Evolutionary conservation across 2,113 vertebrate species (phyloP), one percentile per base, ranked within the genome.

Genomic region (Cochlearius cochlearius): DNA sequence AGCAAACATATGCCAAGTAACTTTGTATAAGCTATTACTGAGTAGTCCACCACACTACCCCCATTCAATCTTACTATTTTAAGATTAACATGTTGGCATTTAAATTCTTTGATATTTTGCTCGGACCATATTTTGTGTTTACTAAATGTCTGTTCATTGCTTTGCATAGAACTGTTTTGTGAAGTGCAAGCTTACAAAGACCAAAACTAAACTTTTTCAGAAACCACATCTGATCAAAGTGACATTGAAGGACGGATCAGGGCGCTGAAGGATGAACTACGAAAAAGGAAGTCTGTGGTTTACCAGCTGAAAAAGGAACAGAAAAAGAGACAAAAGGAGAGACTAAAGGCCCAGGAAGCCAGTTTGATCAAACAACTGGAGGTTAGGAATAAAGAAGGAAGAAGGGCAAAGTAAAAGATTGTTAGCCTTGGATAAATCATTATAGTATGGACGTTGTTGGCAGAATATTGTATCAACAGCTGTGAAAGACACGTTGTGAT

Each of bases 231-330:
- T 92, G 99, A 99, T 97, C 99, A 99, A 97, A 99, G 99, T 91
- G 99, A 99, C 92, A 99, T 99, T 25, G 99, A 99, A 98, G 98
- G 98, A 88, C 99, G 99, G 62, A 99, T 99, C 96, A 98, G 98
- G 73, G 99, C 99, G 75, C 97, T 99, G 78, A 99, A 99, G 96
- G 99, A 99, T 85, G 99, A 99, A 72, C 98, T 99, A 21, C 97
- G 98, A 47, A 99, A 99, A 78, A 98, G 99, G 66, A 99, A 99
- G 92, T 98, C 98, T 30, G 98, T 99, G 92, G 99, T 99, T 88
- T 98, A 98, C 87, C 99, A 99, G 92, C 96, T 99, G 94, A 99
- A 99, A 96, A 99, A 99, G 95, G 99, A 99, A 91, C 99, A 99
- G 97, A 99, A 98, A 45, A 99, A 99, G 96, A 98, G 99, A 45